phyloP scores from a whole-genome alignment of 2,113 vertebrate genomes.

The Scytalopus superciliaris region DNA sequence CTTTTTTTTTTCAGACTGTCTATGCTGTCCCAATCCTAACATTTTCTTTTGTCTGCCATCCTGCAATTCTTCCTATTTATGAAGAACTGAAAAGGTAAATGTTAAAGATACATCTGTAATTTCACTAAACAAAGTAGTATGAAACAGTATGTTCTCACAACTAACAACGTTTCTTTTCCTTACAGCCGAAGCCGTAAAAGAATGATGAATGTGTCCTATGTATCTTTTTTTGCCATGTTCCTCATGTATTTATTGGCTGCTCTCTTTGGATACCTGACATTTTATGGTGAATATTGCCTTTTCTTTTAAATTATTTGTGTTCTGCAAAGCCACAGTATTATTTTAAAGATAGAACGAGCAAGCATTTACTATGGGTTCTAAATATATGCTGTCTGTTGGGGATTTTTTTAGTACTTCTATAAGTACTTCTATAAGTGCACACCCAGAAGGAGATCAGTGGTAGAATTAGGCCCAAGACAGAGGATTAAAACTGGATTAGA shows the following conservation, averaged over 20 bases:
- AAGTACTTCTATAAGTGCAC: neutral
- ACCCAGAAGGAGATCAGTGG: neutral
- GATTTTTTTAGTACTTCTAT: neutral
- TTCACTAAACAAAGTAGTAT: neutral
- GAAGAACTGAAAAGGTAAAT: conserved; percentile 94
- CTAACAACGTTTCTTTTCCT: conserved; percentile 21
- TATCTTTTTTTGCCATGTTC: conserved; percentile 97
- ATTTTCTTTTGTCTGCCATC: conserved; percentile 97
- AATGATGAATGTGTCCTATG: conserved; percentile 96
- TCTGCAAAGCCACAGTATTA: neutral
- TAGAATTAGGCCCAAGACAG: neutral
- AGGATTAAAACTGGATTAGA: neutral
- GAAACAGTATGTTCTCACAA: neutral
- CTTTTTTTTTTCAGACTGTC: conserved; percentile 85
- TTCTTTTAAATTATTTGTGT: neutral
- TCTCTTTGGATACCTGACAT: conserved; percentile 97
- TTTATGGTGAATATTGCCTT: conserved; percentile 83
- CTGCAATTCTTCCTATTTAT: conserved; percentile 95
- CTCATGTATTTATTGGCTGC: conserved; percentile 96
- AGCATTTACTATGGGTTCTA: neutral
- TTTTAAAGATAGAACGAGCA: neutral
- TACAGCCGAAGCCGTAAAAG: conserved; percentile 87
- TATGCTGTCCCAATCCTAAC: conserved; percentile 95
- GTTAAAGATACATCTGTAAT: neutral
- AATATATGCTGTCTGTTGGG: neutral